These are phyloP conservation scores for Cavia aperea DNA, from an alignment of 2,113 vertebrate species.

Conservation along the genomic window DNA sequence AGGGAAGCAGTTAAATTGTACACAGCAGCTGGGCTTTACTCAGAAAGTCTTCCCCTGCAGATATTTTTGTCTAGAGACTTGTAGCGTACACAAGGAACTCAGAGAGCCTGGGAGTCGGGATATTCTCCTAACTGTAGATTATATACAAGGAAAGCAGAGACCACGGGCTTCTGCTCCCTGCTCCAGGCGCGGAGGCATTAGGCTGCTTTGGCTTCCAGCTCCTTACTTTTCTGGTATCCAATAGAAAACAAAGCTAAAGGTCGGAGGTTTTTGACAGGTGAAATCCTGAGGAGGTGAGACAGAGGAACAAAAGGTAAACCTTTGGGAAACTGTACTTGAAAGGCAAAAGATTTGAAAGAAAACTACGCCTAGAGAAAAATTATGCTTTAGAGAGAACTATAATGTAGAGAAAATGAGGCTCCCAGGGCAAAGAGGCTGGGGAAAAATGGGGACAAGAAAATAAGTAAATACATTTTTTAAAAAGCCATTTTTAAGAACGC, in stretches of 20 bases:
- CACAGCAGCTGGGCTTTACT: background rate
- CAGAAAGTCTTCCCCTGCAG: background rate
- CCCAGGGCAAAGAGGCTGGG: background rate
- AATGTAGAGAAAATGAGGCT: background rate
- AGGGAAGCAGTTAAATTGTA: background rate
- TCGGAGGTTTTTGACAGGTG: background rate
- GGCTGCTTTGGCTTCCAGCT: background rate
- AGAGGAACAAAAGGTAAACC: background rate
- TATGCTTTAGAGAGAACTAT: background rate
- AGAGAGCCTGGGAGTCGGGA: background rate
- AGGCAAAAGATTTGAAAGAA: background rate
- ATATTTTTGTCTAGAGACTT: background rate
- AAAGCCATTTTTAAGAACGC: no score
- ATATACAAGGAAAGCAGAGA: background rate
- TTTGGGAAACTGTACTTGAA: background rate
- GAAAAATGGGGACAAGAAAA: background rate
- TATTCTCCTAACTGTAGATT: background rate
- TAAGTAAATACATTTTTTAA: background rate
- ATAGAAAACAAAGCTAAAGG: background rate
- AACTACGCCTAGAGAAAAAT: background rate
- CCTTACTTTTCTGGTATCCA: background rate
- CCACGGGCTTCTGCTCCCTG: background rate
- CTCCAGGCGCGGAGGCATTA: background rate
- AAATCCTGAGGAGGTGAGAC: background rate
- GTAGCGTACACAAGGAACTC: background rate